These are phyloP conservation scores for Acromyrmex charruanus DNA, from an alignment of 1,140 invertebrate genomes.

Conservation along the genomic window DNA sequence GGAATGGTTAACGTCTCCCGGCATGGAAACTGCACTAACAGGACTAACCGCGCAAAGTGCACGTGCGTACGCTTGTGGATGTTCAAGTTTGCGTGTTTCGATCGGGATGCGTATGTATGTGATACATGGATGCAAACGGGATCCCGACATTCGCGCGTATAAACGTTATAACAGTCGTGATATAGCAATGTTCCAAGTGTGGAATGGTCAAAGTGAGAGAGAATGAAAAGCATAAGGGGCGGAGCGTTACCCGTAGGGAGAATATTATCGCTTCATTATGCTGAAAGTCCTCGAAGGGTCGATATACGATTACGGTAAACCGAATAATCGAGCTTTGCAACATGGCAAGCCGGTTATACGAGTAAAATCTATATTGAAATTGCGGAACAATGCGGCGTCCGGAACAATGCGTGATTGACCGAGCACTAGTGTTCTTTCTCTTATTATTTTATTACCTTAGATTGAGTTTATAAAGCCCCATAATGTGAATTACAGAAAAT, in stretches of 20 bases:
- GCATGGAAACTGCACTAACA: conserved; percentile 71
- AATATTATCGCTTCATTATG: conserved; percentile 76
- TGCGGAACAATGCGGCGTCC: neutral
- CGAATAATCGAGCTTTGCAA: conserved; percentile 55
- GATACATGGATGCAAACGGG: neutral
- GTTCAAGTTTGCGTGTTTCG: conserved; percentile 44
- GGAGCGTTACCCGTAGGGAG: conserved; percentile 25
- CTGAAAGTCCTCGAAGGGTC: conserved; percentile 56
- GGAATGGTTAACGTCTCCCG: conserved; percentile 78
- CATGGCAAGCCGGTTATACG: conserved; percentile 32
- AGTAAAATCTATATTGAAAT: conserved; percentile 57
- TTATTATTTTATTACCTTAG: neutral
- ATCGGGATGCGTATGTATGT: neutral
- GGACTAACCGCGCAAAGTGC: conserved; percentile 76
- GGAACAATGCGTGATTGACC: neutral
- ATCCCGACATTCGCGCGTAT: neutral
- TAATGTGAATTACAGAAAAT: neutral
- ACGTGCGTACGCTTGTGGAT: conserved; percentile 82
- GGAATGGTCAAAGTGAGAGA: conserved; percentile 40
- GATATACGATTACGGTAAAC: conserved; percentile 56
- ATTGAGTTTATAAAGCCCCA: neutral
- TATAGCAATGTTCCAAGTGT: conserved; percentile 26
- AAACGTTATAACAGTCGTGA: neutral
- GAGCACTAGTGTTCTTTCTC: neutral
- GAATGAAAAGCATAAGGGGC: neutral